Base-by-base conservation (phyloP, 2,888 invertebrate genomes). In the Conistra vaccinii region DNA sequence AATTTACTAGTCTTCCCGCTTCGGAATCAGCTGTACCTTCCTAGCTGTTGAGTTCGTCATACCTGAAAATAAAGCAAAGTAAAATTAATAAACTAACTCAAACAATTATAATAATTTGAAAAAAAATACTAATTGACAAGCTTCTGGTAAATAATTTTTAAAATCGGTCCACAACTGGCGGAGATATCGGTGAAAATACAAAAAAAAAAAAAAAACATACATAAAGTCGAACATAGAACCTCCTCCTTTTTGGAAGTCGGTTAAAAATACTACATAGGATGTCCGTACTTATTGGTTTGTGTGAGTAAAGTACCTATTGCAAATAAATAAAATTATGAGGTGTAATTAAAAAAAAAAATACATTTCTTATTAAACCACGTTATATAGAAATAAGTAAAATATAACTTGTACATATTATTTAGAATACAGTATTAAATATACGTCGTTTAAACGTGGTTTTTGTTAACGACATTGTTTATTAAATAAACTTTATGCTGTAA, bases 21-120 rank as follows among this genome's bases (percentile, higher is more conserved):
- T 4, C 9, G 14, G 69, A 77, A 14, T 75, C 67, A 14, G 42
- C 26, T 23, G n/a, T 42, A 14, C 1, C 45, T 6, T 45, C 32
- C 1, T 10, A 1, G 5, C 2, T n/a, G n/a, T 5, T n/a, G n/a
- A 12, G 14, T 1, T 60, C 51, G 1, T 32, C 26, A n/a, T 17
- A n/a, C 60, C 75, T 76, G 51, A 7, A 53, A 60, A 53, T 4
- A 45, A 79, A 0, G n/a, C 2, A 70, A 61, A 61, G 0, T 32
- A 23, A 51, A 0, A 42, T 29, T 53, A 35, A n/a, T 61, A 42
- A 53, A 74, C 2, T 4, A n/a, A 26, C 26, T 29, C 17, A 58
- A 45, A 57, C 2, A 32, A 69, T 48, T 23, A 23, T 23, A 42
- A 69, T n/a, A 1, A 14, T 67, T 7, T 9, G 1, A 32, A n/a